phyloP scores from a whole-genome alignment of 2,797 vertebrate species.

The Allobates femoralis region DNA sequence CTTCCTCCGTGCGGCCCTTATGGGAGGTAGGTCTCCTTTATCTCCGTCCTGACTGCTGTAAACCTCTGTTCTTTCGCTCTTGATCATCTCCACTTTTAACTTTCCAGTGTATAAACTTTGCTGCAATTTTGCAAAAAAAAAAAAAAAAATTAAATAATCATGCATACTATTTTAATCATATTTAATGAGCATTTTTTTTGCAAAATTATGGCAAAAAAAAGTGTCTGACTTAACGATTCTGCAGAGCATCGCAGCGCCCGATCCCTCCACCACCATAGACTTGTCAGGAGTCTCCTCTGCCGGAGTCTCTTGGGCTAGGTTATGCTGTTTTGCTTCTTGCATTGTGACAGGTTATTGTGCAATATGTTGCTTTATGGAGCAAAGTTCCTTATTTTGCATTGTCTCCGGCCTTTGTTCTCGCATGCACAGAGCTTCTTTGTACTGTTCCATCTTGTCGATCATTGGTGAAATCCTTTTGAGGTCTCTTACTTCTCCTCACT shows the following conservation, averaged over 20 bases:
- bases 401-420: not conserved
- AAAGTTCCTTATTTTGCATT: not conserved
- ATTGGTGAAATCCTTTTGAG: not conserved
- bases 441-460: not conserved
- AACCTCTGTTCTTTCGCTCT: not conserved
- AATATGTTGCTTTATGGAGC: not conserved
- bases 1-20: conserved; percentile 40
- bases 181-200: too few relatives aligned
- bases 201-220: too few relatives aligned
- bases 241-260: too few relatives aligned
- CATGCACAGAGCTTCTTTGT: not conserved
- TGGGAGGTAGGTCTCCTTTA: conserved; percentile 46
- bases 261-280: too few relatives aligned
- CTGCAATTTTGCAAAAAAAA: too few relatives aligned
- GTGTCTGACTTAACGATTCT: too few relatives aligned
- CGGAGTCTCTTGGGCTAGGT: too few relatives aligned
- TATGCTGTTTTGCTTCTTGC: not conserved
- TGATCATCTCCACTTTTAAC: too few relatives aligned
- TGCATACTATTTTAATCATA: too few relatives aligned
- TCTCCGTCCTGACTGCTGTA: not conserved
- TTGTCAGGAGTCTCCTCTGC: too few relatives aligned
- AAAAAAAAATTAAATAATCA: too few relatives aligned
- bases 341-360: not conserved
- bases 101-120: too few relatives aligned
- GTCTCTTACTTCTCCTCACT: not conserved